Base-by-base conservation (phyloP, 2,888 invertebrate genomes). In the Coecobrya sp. region DNA sequence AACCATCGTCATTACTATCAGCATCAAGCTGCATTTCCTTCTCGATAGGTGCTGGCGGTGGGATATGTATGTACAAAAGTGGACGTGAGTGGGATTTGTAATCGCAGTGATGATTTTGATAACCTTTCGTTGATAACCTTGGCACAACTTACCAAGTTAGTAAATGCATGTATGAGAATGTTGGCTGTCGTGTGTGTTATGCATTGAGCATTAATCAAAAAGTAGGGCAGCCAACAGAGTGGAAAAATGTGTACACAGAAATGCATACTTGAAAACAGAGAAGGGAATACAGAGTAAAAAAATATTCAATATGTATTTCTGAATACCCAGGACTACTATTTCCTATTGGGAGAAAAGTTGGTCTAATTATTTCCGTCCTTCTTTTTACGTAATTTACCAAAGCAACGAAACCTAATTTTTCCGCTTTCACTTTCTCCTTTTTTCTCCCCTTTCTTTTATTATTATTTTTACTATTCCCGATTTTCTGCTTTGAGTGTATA, bases 341-440 rank as follows among this genome's bases (percentile, higher is more conserved):
- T 7, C 8, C 5, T 42, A n/a, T 13, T 16, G 19, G 27, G 22
- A 45, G 42, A 36, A 73, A 73, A 73, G 73, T 85, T 68, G 59
- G 36, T 82, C 30, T 85, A 85, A 85, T 85, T 85, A 85, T 85
- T 85, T 84, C 62, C 62, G 82, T 85, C 42, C 68, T 68, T 22
- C 68, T 68, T 45, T 85, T 68, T 30, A 45, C 27, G 85, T 73
- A 73, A 73, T 73, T 73, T 68, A 5, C 68, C 3, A 68, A 10
- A 68, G 30, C 13, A 36, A 62, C n/a, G n/a, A 82, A 82, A 2
- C 52, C 30, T 22, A 62, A 30, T 36, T 30, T 68, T 36, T 36
- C 36, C 5, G 5, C 5, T 55, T 81, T 55, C 42, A 11, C 16
- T 13, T 27, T 27, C 49, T 81, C n/a, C 27, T 27, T 16, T 79